Percentiles rank a stretch among this genome's conserved stretches.
These are phyloP conservation scores for Rallus crepitans DNA, from an alignment of 2,797 vertebrate genomes.

Conservation along the genomic window DNA sequence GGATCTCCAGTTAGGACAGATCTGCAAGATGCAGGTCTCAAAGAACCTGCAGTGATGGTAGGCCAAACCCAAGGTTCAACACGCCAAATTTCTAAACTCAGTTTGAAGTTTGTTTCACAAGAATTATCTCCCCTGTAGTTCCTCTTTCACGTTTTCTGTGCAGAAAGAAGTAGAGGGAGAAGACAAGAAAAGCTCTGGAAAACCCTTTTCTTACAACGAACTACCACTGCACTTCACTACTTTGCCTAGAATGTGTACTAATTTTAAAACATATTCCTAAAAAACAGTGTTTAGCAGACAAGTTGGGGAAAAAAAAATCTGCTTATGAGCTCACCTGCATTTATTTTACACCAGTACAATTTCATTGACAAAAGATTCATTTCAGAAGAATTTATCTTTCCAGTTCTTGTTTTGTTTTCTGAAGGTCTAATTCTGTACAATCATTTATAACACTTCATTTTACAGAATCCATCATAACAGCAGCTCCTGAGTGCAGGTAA, in stretches of 20 bases:
- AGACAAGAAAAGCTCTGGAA: background rate
- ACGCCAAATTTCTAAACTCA: background rate
- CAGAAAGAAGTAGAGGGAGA: background rate
- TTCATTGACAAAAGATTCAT: background rate
- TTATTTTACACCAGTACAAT: background rate
- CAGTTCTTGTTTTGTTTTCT: background rate
- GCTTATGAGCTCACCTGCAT: background rate
- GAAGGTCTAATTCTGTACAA: background rate
- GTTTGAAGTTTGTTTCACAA: background rate
- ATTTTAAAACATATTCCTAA: background rate
- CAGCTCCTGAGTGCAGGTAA: background rate
- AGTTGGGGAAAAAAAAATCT: background rate
- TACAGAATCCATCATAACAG: background rate
- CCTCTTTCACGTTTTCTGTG: background rate
- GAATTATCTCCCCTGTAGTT: background rate
- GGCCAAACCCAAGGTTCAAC: background rate
- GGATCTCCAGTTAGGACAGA: background rate
- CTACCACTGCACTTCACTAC: background rate
- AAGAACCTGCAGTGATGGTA: background rate
- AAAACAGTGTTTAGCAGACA: background rate
- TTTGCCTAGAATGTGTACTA: background rate
- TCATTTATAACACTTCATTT: background rate
- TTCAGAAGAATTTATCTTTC: background rate
- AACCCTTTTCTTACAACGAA: background rate
- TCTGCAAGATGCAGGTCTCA: background rate